These are phyloP conservation scores for Cliona cf. orientalis DNA, from an alignment of 37 sponge, comb jelly and placozoan genomes.

Conservation along the genomic window DNA sequence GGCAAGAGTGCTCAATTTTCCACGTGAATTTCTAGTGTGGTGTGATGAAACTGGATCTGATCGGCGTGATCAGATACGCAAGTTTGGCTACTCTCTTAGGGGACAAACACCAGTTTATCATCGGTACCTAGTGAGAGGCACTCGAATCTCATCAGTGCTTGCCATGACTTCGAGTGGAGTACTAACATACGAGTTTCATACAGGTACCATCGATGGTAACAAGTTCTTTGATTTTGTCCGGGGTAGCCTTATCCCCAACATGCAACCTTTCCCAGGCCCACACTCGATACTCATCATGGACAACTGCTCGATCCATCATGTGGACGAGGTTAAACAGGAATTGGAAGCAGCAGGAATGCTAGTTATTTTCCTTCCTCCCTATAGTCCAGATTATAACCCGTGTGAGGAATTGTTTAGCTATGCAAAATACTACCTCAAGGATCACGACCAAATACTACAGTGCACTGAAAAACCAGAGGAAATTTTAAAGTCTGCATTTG, in stretches of 20 bases:
- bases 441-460: neutral
- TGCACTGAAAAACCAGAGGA: neutral
- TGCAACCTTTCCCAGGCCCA: neutral
- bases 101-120: conserved; percentile 3
- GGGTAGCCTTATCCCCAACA: neutral
- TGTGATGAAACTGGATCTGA: neutral
- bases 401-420: neutral
- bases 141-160: too few species aligned
- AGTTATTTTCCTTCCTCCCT: neutral
- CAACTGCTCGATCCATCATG: neutral
- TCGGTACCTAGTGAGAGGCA: neutral
- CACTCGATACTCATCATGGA: neutral
- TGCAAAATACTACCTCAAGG: too few species aligned
- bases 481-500: neutral
- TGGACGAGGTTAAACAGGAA: neutral
- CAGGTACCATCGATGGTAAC: too few species aligned
- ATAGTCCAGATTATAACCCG: neutral
- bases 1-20: neutral
- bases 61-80: neutral
- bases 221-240: neutral
- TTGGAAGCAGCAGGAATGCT: neutral
- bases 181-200: too few species aligned
- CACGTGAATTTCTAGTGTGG: neutral
- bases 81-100: conserved; percentile 22
- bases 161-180: too few species aligned